These are phyloP conservation scores for Thamnophis sirtalis DNA, from an alignment of 2,113 vertebrate genomes.

Conservation along the genomic window DNA sequence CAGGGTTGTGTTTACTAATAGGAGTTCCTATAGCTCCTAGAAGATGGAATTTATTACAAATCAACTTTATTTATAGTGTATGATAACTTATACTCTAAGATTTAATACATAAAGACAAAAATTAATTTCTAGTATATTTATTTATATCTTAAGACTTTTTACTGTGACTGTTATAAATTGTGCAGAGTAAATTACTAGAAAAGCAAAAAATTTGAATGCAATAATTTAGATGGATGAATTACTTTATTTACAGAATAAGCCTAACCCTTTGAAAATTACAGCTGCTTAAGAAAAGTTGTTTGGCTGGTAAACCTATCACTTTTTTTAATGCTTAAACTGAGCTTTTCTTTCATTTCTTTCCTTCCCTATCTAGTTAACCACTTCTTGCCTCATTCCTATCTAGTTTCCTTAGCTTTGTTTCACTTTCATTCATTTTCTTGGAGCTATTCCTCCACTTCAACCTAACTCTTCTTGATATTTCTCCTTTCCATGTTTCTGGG, in stretches of 20 bases:
- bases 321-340: not conserved
- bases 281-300: not conserved
- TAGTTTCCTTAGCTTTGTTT: not conserved
- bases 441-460: not conserved
- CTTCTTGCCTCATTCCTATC: not conserved
- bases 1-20: not conserved
- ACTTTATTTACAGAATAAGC: not conserved
- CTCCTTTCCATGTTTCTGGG: not conserved
- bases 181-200: not conserved
- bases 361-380: not conserved
- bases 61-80: not conserved
- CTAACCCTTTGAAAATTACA: not conserved
- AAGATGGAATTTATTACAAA: not conserved
- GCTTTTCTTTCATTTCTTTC: not conserved
- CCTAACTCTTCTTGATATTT: not conserved
- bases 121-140: not conserved
- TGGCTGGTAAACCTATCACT: not conserved
- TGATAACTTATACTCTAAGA: not conserved
- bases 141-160: not conserved
- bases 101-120: not conserved
- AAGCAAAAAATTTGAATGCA: not conserved
- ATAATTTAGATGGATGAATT: not conserved
- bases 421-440: not conserved
- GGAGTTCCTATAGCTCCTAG: not conserved
- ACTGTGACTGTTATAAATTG: not conserved